Evolutionary conservation across 1,140 invertebrate genomes (phyloP).

Genomic region (Hestina assimilis): DNA sequence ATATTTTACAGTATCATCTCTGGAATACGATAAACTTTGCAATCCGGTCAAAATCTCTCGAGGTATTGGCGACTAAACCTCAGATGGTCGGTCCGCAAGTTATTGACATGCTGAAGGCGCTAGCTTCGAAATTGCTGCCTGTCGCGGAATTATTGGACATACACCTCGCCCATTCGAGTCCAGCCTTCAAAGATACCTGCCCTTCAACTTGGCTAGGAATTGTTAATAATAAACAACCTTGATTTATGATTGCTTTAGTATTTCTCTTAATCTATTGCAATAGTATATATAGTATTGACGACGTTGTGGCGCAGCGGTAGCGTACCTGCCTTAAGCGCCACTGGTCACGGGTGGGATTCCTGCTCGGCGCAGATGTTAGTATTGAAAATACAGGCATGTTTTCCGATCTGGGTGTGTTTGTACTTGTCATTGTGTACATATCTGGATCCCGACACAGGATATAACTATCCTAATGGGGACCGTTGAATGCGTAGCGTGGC

Average conservation of each 20-base stretch:
- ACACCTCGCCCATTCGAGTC: slow-evolving; percentile 57
- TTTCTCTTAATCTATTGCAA: too few species aligned
- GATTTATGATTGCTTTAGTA: slow-evolving; percentile 4
- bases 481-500: too few species aligned
- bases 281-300: too few species aligned
- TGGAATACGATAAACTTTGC: slow-evolving; percentile 59
- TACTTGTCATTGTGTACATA: too few species aligned
- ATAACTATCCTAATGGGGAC: too few species aligned
- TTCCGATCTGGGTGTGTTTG: too few species aligned
- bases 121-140: slow-evolving; percentile 49
- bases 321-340: too few species aligned
- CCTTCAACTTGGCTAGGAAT: slow-evolving; percentile 61
- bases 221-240: slow-evolving; percentile 62
- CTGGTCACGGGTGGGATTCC: too few species aligned
- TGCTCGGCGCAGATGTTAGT: too few species aligned
- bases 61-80: slow-evolving; percentile 50
- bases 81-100: slow-evolving; percentile 51
- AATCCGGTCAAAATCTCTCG: slow-evolving; percentile 38
- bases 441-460: too few species aligned
- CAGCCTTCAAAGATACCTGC: slow-evolving; percentile 58
- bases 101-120: slow-evolving; percentile 50
- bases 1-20: slow-evolving; percentile 53
- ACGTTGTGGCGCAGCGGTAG: too few species aligned
- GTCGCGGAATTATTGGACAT: slow-evolving; percentile 56
- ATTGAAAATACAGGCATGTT: too few species aligned